Conservation (phyloP, 1,140 invertebrate species). For the honey bee (Apis mellifera) region DNA sequence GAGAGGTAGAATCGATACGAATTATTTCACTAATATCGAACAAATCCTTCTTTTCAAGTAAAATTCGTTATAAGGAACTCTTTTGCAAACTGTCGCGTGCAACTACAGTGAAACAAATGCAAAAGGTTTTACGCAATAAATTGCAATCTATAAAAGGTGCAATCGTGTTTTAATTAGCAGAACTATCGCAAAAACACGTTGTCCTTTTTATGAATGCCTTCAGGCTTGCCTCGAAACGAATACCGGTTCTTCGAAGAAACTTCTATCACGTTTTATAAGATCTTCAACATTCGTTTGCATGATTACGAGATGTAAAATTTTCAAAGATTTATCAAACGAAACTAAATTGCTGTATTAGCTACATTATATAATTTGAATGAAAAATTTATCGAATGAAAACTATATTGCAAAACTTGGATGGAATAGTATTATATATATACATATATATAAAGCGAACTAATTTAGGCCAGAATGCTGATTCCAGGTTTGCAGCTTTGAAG, state of each 20-base stretch:
- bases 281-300: background rate
- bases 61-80: background rate
- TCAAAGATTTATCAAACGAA: background rate
- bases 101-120: background rate
- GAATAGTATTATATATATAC: background rate
- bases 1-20: background rate
- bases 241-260: background rate
- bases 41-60: background rate
- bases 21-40: background rate
- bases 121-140: background rate
- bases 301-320: background rate
- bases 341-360: background rate
- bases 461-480: constrained; percentile 28
- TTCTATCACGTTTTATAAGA: background rate
- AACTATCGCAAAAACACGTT: constrained; percentile 32
- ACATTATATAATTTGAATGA: too few species aligned
- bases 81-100: background rate
- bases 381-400: too few species aligned
- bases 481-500: background rate
- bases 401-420: background rate
- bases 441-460: constrained; percentile 27
- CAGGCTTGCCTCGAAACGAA: background rate
- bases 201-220: background rate
- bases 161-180: constrained; percentile 15
- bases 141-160: too few species aligned